phyloP scores from a whole-genome alignment of 2,113 vertebrate genomes.

The Sardina pilchardus region DNA sequence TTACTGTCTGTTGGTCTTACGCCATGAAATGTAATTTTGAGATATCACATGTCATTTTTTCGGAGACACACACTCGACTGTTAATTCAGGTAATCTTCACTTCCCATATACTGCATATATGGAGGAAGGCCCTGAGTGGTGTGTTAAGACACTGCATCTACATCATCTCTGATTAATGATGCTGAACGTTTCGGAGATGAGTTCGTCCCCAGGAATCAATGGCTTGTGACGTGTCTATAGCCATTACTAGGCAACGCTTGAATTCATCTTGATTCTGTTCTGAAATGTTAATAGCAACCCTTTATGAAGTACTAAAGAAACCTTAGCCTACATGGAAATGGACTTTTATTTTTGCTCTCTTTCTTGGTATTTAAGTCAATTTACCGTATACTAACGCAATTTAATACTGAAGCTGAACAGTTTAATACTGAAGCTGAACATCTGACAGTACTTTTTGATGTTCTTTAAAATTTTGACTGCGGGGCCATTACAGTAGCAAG shows the following conservation, averaged over 20 bases:
- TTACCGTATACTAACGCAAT: too few species aligned
- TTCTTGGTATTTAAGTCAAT: too few species aligned
- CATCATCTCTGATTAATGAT: background rate
- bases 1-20: background rate
- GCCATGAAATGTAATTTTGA: background rate
- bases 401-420: too few species aligned
- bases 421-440: too few species aligned
- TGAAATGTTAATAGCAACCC: background rate
- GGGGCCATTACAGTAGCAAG: too few species aligned
- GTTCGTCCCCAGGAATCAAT: background rate
- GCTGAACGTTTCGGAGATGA: background rate
- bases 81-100: background rate
- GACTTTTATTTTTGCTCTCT: background rate
- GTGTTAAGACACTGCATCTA: background rate
- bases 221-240: background rate
- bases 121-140: background rate
- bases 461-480: too few species aligned
- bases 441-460: too few species aligned
- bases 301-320: background rate
- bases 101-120: background rate
- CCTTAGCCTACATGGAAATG: background rate
- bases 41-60: background rate
- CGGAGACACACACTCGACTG: background rate
- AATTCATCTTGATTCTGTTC: background rate
- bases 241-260: background rate